These are phyloP conservation scores for Chromobotia macracanthus DNA, from an alignment of 2,797 vertebrate genomes.

Conservation along the genomic window DNA sequence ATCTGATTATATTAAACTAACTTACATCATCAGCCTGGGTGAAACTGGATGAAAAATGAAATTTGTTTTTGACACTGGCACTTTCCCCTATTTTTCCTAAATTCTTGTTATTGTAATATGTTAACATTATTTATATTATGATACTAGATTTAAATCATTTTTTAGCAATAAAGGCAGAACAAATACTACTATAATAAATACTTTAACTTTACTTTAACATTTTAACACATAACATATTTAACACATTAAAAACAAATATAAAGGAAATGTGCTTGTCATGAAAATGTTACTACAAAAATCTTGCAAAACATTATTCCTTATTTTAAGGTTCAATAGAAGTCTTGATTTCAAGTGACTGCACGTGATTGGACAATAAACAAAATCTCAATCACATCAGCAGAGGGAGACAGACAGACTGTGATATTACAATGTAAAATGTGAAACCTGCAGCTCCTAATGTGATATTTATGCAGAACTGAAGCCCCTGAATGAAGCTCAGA, in stretches of 20 bases:
- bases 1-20: constrained; percentile 8
- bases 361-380: too few relatives aligned
- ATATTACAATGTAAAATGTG: not conserved
- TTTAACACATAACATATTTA: too few relatives aligned
- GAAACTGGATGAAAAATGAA: too few relatives aligned
- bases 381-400: not conserved
- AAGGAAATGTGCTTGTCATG: not conserved
- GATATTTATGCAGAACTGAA: constrained; percentile 11
- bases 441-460: constrained; percentile 8
- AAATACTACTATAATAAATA: too few relatives aligned
- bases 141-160: too few relatives aligned
- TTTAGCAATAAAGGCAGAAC: too few relatives aligned
- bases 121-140: too few relatives aligned
- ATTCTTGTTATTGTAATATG: too few relatives aligned
- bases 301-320: not conserved
- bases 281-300: not conserved
- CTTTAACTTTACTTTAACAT: too few relatives aligned
- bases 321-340: not conserved
- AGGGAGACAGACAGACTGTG: not conserved
- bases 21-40: not conserved
- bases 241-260: not conserved
- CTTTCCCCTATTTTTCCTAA: too few relatives aligned
- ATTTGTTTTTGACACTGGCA: too few relatives aligned
- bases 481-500: not conserved
- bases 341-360: too few relatives aligned